Conservation (phyloP, 2,888 invertebrate genomes). For the Stegophylla sp. region DNA sequence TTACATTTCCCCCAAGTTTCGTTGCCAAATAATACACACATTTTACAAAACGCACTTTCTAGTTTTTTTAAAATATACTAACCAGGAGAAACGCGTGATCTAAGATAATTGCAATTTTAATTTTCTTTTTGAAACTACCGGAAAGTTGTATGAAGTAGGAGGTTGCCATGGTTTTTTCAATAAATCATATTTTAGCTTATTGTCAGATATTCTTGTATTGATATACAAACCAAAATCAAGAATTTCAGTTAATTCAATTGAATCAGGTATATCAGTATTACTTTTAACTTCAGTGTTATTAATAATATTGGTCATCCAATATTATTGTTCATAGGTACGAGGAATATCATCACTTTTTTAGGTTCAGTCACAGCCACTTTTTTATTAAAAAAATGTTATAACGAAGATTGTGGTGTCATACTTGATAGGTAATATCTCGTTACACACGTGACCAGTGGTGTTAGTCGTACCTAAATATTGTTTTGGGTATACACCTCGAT, state of each 20-base stretch:
- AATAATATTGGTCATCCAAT: slow-evolving; percentile 6
- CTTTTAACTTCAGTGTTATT: slow-evolving; percentile 11
- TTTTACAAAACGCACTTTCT: slow-evolving; percentile 1
- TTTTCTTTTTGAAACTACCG: slow-evolving; percentile 1
- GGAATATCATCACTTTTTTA: background rate
- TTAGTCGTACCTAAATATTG: no score
- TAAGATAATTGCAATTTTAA: slow-evolving; percentile 6
- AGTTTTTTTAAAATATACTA: background rate
- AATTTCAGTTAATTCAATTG: background rate
- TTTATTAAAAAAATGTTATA: slow-evolving; percentile 6
- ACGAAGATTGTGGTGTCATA: background rate
- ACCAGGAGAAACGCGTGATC: background rate
- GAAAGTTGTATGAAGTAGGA: background rate
- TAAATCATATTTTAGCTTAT: slow-evolving; percentile 14
- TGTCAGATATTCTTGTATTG: slow-evolving; percentile 14
- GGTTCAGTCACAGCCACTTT: background rate
- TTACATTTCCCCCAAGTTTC: background rate
- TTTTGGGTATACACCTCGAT: no score
- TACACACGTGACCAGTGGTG: no score
- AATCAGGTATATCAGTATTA: slow-evolving; percentile 18
- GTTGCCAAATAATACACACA: slow-evolving; percentile 2
- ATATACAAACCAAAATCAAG: slow-evolving; percentile 11
- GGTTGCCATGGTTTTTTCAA: slow-evolving; percentile 14
- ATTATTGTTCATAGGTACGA: no score
- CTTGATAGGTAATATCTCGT: background rate